These are phyloP conservation scores for Brachirus orientalis DNA, from an alignment of 2,113 vertebrate genomes.

Conservation along the genomic window DNA sequence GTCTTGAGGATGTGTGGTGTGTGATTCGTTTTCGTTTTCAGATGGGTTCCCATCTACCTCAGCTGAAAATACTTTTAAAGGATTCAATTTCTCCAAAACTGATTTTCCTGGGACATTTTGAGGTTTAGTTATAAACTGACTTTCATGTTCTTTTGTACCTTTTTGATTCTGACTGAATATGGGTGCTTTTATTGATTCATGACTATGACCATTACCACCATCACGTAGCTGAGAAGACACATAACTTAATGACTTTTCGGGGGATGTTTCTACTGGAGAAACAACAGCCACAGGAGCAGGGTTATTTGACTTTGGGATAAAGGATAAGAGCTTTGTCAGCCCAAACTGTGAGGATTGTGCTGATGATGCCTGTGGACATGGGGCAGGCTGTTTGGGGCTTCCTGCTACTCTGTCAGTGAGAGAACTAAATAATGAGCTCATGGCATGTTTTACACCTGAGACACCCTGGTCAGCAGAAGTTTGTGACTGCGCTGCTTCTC, in stretches of 20 bases:
- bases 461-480: constrained; percentile 73
- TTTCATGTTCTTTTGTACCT: constrained; percentile 30
- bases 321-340: constrained; percentile 77
- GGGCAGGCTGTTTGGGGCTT: constrained; percentile 81
- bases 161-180: constrained; percentile 22
- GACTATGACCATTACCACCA: constrained; percentile 50
- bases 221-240: constrained; percentile 63
- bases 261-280: constrained; percentile 67
- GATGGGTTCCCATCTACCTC: constrained; percentile 32
- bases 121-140: constrained; percentile 57
- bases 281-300: constrained; percentile 77
- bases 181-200: constrained; percentile 20
- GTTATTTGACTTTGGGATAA: constrained; percentile 75
- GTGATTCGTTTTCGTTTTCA: constrained; percentile 39
- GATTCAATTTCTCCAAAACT: constrained; percentile 84
- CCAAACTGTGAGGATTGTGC: constrained; percentile 73
- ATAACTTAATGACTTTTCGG: constrained; percentile 69
- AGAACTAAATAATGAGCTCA: constrained; percentile 88
- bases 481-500: constrained; percentile 51
- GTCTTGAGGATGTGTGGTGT: constrained; percentile 31
- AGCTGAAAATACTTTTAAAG: constrained; percentile 74
- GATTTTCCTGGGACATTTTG: constrained; percentile 78
- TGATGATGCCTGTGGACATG: constrained; percentile 69
- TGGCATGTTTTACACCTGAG: constrained; percentile 85
- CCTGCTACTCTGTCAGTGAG: constrained; percentile 87